Evolutionary conservation across 1,140 invertebrate genomes (phyloP).

Genomic region (Megalonaias nervosa): DNA sequence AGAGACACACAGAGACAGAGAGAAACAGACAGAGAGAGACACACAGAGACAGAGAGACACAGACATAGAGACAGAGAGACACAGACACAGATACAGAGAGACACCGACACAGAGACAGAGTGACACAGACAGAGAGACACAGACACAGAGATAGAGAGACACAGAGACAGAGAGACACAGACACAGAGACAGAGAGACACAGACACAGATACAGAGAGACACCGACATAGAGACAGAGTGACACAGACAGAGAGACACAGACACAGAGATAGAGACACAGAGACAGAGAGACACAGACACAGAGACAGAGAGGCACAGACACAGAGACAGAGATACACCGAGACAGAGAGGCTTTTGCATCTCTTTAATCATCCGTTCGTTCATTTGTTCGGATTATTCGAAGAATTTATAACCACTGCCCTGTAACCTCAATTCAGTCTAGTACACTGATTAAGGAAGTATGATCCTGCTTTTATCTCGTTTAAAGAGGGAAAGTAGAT

Average conservation of each 20-base stretch:
- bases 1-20: too few species aligned
- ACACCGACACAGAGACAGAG: background rate
- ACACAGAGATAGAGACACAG: background rate
- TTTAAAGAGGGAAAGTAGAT: too few species aligned
- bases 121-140: background rate
- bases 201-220: background rate
- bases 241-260: background rate
- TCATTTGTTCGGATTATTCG: too few species aligned
- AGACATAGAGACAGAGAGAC: too few species aligned
- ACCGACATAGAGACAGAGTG: background rate
- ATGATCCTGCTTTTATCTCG: too few species aligned
- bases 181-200: background rate
- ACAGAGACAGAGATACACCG: background rate
- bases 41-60: too few species aligned
- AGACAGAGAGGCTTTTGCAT: constrained; percentile 3
- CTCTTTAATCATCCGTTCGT: too few species aligned
- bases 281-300: background rate
- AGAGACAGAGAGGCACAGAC: background rate
- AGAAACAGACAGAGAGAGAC: too few species aligned
- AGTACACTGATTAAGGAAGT: too few species aligned
- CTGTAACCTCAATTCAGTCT: too few species aligned
- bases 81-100: background rate
- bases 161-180: constrained; percentile 2
- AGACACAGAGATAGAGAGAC: background rate
- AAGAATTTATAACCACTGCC: too few species aligned